Evolutionary conservation across 2,797 vertebrate species (phyloP), one percentile per base, ranked within the genome.

Genomic region (Lepus oiostolus): DNA sequence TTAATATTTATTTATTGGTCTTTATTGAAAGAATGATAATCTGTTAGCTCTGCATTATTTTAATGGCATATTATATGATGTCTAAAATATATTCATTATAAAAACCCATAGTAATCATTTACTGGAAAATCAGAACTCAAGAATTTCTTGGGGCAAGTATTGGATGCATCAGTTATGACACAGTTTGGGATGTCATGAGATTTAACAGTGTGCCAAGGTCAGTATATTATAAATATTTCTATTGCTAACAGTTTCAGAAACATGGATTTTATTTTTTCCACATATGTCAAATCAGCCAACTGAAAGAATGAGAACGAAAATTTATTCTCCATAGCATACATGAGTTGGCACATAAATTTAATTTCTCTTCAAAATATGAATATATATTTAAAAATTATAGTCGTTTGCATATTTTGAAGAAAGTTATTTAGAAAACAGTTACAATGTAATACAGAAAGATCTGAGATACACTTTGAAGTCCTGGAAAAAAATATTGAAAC

Each of bases 1-100:
- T 67, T 77, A 82, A 38, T 62, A 24, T 88, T 94, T 82, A 35
- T 95, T 80, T 90, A 8, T 84, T 67, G 16, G 7, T 75, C 5
- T 2, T n/a, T 84, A 21, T 82, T 92, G 19, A 85, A 92, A 88
- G 9, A 13, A 60, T 70, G 38, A 14, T 80, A 60, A 28, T 19
- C 7, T 21, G 26, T 62, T 85, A 87, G 3, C 1, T n/a, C 67
- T 88, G 91, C 42, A 54, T n/a, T 91, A 85, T 1, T 62, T 35
- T 70, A 71, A 63, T 60, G 17, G 42, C 35, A 52, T 84, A 47
- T 62, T 72, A 62, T 9, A 28, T 35, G 2, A 60, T 38, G 58
- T 84, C 85, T 60, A 54, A 76, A 60, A 91, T 74, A 1, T 82
- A 67, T 24, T 80, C 1, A 60, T 70, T 26, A 76, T 47, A 84